Base-by-base conservation (phyloP, 92 coral and sea anemone genomes). In the Isaurus tuberculatus region DNA sequence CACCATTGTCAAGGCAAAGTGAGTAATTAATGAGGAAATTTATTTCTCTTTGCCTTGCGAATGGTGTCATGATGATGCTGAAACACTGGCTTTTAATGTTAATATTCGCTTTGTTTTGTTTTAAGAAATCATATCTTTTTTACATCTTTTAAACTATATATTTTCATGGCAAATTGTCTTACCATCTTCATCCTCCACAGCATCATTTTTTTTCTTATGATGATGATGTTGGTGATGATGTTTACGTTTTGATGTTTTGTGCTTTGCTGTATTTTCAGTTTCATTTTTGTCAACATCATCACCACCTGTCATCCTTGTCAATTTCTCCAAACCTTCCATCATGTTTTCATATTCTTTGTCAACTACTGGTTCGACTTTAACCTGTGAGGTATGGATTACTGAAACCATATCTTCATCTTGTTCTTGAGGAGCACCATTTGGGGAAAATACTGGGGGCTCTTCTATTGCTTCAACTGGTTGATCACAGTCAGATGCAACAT, bases 271-370 rank as follows among this genome's bases (percentile, higher is more conserved):
- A 36, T 23, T 48, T 22, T 28, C 16, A 22, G 49, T 22, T 14
- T 36, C 58, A 25, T 32, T 36, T 27, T 31, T 57, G 22, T 77
- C 70, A 22, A 14, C 23, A 22, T 61, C 31, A 8, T 61, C 31
- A 8, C 22, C 53, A 9, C 57, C 82, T 77, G 64, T 58, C 32
- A 77, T 26, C 14, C 82, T 70, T 25, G 82, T 77, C 82, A 77
- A 33, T 65, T 58, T 58, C 32, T 77, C 69, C 58, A 77, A 77
- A 4, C 82, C 82, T 77, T 77, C 82, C 68, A 77, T 16, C 22
- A 67, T 57, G 40, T 58, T 58, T 20, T 77, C 82, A 77, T 77
- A 77, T 4, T 77, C 69, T 33, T 20, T 77, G 40, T 58, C 70
- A 13, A 57, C 49, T 0, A 77, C 68, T 10, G 82, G 82, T 53